A percentile compares a stretch with the other conserved stretches of the same genome.
phyloP scores from a whole-genome alignment of 2,888 invertebrate species.

The Ephialtes manifestator region DNA sequence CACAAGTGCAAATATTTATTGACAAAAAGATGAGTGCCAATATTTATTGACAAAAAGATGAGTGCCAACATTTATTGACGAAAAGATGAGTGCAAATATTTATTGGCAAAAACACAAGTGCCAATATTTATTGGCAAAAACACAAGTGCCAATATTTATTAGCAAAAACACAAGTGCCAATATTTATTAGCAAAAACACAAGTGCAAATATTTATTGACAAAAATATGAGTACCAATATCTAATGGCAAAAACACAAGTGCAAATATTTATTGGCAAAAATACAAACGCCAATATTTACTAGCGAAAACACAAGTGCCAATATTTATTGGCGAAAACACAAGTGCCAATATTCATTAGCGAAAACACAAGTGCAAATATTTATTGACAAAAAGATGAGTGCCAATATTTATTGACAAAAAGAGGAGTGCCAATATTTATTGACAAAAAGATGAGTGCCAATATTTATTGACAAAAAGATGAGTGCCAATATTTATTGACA shows the following conservation, averaged over 20 bases:
- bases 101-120: neutral
- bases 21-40: neutral
- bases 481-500: too few relatives aligned
- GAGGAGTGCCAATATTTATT: too few relatives aligned
- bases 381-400: too few relatives aligned
- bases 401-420: too few relatives aligned
- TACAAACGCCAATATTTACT: neutral
- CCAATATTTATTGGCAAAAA: neutral
- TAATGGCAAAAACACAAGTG: neutral
- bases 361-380: too few relatives aligned
- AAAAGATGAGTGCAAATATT: neutral
- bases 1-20: neutral
- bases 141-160: neutral
- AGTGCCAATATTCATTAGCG: too few relatives aligned
- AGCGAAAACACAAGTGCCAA: too few relatives aligned
- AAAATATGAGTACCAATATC: neutral
- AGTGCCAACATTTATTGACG: neutral
- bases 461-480: too few relatives aligned
- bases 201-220: too few relatives aligned
- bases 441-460: too few relatives aligned
- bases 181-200: too few relatives aligned
- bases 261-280: neutral
- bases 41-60: neutral
- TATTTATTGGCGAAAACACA: neutral
- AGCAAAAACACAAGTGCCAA: neutral